Percentiles rank a stretch among this genome's conserved stretches.
phyloP scores from a whole-genome alignment of 2,797 vertebrate species.

The Enoplosus armatus region DNA sequence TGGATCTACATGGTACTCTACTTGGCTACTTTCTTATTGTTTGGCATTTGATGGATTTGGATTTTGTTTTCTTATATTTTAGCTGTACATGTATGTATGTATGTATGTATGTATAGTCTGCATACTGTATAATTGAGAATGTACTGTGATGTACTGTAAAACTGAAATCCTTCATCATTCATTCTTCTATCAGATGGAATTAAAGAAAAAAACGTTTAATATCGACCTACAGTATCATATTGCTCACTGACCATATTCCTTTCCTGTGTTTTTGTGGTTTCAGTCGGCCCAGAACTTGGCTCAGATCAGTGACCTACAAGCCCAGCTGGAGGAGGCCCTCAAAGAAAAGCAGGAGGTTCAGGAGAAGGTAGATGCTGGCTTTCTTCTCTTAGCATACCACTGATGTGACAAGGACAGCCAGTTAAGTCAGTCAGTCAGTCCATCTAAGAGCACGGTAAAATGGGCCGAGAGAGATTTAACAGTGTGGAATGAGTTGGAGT shows the following conservation, averaged over 20 bases:
- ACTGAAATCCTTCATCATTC: not conserved
- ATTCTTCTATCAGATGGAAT: not conserved
- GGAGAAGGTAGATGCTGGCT: conserved; percentile 89
- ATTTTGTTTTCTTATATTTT: not conserved
- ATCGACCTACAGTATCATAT: not conserved
- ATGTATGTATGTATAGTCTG: not conserved
- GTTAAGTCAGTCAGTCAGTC: too few species aligned
- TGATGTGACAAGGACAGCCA: not conserved
- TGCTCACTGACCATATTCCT: not conserved
- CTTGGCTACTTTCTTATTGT: conserved; percentile 4
- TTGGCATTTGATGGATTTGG: not conserved
- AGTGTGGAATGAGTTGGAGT: not conserved
- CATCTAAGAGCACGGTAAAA: not conserved
- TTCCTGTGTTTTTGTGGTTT: conserved; percentile 21
- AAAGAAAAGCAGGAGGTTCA: conserved; percentile 97
- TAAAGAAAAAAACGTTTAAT: not conserved
- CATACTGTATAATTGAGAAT: not conserved
- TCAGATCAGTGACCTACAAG: conserved; percentile 96
- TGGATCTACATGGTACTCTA: not conserved
- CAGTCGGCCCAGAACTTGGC: conserved; percentile 95
- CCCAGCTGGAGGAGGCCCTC: conserved; percentile 93
- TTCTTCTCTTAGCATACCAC: not conserved
- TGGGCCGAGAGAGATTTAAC: not conserved
- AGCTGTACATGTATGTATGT: not conserved
- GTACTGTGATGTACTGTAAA: not conserved